Evolutionary conservation across 2,113 vertebrate species (phyloP).

Genomic region (Azemiops feae): DNA sequence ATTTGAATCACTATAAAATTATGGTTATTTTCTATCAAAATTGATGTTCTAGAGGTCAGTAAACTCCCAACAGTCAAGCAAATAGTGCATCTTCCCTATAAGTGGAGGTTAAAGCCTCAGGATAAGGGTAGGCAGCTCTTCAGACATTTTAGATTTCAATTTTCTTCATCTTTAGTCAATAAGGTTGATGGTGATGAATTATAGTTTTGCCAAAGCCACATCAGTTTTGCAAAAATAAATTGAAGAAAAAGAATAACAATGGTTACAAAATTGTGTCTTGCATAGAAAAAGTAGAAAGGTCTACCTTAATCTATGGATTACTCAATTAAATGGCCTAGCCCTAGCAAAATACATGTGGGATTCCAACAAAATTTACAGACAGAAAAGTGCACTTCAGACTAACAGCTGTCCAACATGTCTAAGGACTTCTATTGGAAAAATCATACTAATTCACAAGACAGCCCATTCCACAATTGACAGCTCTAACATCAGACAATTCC

Average conservation of each 20-base stretch:
- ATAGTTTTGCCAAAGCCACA: not conserved
- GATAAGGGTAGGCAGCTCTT: not conserved
- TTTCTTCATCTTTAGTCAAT: not conserved
- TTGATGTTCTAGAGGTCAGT: not conserved
- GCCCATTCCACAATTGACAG: not conserved
- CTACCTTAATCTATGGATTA: not conserved
- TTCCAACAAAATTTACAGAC: not conserved
- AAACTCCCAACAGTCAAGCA: not conserved
- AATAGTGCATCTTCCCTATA: not conserved
- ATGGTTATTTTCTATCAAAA: not conserved
- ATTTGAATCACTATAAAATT: not conserved
- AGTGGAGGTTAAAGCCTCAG: not conserved
- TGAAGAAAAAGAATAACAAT: not conserved
- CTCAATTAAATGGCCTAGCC: not conserved
- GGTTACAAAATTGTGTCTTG: not conserved
- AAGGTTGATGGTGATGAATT: not conserved
- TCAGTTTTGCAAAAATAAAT: not conserved
- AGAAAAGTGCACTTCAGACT: not conserved
- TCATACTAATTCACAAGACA: not conserved
- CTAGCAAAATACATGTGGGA: not conserved
- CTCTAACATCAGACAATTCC: not conserved
- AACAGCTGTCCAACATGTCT: not conserved
- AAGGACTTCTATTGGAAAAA: not conserved
- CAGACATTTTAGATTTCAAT: not conserved
- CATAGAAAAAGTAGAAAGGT: not conserved